Conservation (phyloP, 2,888 invertebrate species). For the Cheilosia impressa region DNA sequence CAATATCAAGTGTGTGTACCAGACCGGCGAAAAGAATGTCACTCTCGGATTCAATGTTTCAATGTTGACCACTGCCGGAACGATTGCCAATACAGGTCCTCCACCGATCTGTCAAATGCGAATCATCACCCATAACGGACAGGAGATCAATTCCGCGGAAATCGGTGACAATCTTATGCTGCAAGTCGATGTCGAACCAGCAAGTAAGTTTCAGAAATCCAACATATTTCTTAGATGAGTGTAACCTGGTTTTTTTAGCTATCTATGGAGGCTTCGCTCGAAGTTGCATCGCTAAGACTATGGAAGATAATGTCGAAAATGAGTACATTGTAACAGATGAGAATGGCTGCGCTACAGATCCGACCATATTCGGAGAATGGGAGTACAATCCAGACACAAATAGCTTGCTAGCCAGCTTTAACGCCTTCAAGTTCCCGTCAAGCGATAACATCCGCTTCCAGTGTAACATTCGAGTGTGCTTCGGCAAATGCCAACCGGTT, state of each 20-base stretch:
- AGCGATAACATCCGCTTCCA: constrained; percentile 97
- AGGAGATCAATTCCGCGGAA: constrained; percentile 95
- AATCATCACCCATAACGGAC: constrained; percentile 93
- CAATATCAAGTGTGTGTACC: constrained; percentile 97
- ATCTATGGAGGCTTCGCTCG: constrained; percentile 97
- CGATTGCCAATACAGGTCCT: constrained; percentile 97
- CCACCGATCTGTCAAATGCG: constrained; percentile 96
- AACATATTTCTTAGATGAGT: no score
- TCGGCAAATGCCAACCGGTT: constrained; percentile 97
- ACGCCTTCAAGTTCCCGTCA: constrained; percentile 97
- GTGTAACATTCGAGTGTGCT: constrained; percentile 97
- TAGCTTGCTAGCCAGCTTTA: constrained; percentile 93
- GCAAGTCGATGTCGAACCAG: constrained; percentile 93
- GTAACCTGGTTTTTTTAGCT: constrained; percentile 83
- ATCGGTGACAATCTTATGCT: constrained; percentile 95
- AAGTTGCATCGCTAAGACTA: constrained; percentile 96
- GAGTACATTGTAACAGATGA: constrained; percentile 97
- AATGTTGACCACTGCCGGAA: constrained; percentile 97
- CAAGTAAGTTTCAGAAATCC: constrained; percentile 84
- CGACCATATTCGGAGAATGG: constrained; percentile 97
- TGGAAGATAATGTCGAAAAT: constrained; percentile 93
- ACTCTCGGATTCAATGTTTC: constrained; percentile 97
- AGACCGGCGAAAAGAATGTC: constrained; percentile 96
- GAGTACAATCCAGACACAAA: constrained; percentile 94
- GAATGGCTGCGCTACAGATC: constrained; percentile 96